phyloP scores from a whole-genome alignment of 1,140 invertebrate species.

The Drosophila bipectinata region DNA sequence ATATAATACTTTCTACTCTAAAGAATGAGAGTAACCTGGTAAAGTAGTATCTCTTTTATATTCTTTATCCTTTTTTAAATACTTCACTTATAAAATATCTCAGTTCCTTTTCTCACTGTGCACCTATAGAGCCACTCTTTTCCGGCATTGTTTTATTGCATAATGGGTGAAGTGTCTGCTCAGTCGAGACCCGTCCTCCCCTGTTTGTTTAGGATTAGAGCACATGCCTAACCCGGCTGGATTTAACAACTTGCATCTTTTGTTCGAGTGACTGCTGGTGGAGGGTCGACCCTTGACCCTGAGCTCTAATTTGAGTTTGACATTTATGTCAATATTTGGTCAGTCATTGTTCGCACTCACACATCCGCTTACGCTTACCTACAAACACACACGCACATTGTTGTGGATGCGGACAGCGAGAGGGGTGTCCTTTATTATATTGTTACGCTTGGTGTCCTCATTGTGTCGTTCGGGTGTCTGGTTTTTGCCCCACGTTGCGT shows the following conservation, averaged over 20 bases:
- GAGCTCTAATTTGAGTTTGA: conserved; percentile 83
- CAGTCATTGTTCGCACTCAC: conserved; percentile 78
- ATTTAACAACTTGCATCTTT: conserved; percentile 63
- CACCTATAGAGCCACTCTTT: not conserved
- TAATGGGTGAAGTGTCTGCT: conserved; percentile 71
- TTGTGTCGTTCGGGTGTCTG: conserved; percentile 26
- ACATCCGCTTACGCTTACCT: conserved; percentile 15
- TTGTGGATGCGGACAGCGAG: not conserved
- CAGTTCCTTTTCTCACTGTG: conserved; percentile 2
- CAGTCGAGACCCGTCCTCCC: conserved; percentile 43
- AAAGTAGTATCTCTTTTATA: too few relatives aligned
- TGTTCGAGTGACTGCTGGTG: conserved; percentile 31
- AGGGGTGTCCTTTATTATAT: conserved; percentile 64
- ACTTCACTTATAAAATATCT: not conserved
- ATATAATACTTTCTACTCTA: too few relatives aligned
- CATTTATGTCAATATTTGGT: conserved; percentile 83
- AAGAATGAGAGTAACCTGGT: too few relatives aligned
- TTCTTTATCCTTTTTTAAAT: too few relatives aligned
- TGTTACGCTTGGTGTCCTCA: conserved; percentile 77
- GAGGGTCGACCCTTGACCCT: conserved; percentile 76
- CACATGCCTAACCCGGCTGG: conserved; percentile 30
- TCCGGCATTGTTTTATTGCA: conserved; percentile 72
- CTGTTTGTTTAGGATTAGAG: conserved; percentile 76
- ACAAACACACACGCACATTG: conserved; percentile 1
- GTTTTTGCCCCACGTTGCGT: conserved; percentile 12